These are phyloP conservation scores for Iphiclides podalirius DNA, from an alignment of 2,888 invertebrate genomes.

Conservation along the genomic window DNA sequence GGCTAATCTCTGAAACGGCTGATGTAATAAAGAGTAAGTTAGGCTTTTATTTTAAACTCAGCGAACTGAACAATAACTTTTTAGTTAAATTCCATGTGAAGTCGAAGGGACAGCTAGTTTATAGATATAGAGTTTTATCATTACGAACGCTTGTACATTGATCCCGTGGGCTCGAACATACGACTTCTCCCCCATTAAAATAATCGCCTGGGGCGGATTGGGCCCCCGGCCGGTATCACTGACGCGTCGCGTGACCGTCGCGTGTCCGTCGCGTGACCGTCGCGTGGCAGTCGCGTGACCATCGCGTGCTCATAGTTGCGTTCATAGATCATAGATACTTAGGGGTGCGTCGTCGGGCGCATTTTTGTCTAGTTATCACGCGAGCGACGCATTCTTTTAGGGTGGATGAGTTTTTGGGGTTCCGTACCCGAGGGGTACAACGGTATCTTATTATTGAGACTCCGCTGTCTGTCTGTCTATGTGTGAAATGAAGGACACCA, in stretches of 20 bases:
- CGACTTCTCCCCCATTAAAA: conserved; percentile 3
- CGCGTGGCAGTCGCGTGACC: conserved; percentile 1
- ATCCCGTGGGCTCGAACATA: not conserved
- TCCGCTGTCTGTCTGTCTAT: no score
- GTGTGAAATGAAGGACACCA: no score
- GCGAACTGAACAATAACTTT: no score
- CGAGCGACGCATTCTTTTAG: not conserved
- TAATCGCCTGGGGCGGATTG: not conserved
- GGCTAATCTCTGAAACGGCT: no score
- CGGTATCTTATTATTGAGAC: no score
- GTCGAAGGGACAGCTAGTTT: no score
- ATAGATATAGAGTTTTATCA: no score
- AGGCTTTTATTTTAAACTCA: no score
- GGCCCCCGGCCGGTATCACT: conserved; percentile 7
- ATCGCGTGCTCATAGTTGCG: not conserved
- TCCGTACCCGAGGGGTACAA: no score
- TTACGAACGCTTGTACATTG: no score
- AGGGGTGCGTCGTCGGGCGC: conserved; percentile 6
- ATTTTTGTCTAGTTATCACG: conserved; percentile 4
- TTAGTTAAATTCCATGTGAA: no score
- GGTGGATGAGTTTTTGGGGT: not conserved
- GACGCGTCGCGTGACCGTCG: conserved; percentile 1
- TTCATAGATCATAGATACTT: conserved; percentile 15
- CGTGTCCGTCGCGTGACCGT: not conserved
- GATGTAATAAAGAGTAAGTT: no score